Evolutionary conservation across 2,888 invertebrate species (phyloP).

Genomic region (Tipula vernalis): DNA sequence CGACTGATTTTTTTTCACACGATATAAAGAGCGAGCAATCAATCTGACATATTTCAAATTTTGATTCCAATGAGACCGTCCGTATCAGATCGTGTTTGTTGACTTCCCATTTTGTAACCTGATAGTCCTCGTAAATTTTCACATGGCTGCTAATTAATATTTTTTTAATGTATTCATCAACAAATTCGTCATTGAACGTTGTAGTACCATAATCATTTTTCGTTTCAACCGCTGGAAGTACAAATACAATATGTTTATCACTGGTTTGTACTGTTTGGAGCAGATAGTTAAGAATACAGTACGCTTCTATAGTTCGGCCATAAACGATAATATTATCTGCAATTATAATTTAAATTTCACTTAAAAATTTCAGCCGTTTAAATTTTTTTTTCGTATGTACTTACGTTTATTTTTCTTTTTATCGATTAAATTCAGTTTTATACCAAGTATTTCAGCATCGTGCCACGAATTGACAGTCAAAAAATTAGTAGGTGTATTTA

Average conservation of each 20-base stretch:
- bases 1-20: slow-evolving; percentile 25
- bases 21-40: slow-evolving; percentile 27
- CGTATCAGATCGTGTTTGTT: slow-evolving; percentile 20
- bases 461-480: slow-evolving; percentile 45
- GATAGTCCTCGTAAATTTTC: slow-evolving; percentile 23
- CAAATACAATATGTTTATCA: slow-evolving; percentile 35
- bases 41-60: slow-evolving; percentile 19
- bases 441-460: slow-evolving; percentile 33
- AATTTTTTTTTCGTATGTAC: not conserved
- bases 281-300: slow-evolving; percentile 37
- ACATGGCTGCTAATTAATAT: slow-evolving; percentile 22
- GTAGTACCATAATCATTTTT: slow-evolving; percentile 18
- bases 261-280: slow-evolving; percentile 32
- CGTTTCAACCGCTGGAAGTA: slow-evolving; percentile 24
- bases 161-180: slow-evolving; percentile 18
- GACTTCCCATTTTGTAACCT: slow-evolving; percentile 26
- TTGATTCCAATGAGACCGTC: slow-evolving; percentile 23
- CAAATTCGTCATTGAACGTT: slow-evolving; percentile 21
- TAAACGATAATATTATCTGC: slow-evolving; percentile 35
- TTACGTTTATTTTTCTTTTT: not conserved
- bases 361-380: not conserved
- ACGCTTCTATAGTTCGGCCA: slow-evolving; percentile 38
- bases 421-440: not conserved
- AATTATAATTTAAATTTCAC: not conserved
- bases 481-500: slow-evolving; percentile 42